Conservation (phyloP, 2,888 invertebrate species). For the Heliconius ismenius region DNA sequence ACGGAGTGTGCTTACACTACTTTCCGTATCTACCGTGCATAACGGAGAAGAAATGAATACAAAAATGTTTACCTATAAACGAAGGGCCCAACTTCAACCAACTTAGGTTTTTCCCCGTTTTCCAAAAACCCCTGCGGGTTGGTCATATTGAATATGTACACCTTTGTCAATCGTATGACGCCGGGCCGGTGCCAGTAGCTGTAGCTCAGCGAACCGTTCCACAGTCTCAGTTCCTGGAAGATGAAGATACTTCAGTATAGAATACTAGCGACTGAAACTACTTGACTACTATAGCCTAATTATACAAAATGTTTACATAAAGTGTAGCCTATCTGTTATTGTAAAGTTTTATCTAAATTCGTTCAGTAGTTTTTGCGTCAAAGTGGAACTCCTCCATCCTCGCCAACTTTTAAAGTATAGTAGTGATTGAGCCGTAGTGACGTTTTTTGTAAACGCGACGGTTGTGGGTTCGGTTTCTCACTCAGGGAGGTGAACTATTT, state of each 20-base stretch:
- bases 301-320: not conserved
- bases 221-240: constrained; percentile 88
- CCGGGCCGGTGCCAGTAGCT: constrained; percentile 95
- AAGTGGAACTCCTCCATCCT: no score
- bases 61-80: constrained; percentile 86
- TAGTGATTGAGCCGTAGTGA: no score
- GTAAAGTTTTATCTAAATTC: not conserved
- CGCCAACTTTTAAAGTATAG: no score
- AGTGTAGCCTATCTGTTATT: not conserved
- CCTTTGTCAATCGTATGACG: constrained; percentile 90
- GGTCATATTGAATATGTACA: constrained; percentile 94
- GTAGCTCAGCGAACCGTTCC: constrained; percentile 92
- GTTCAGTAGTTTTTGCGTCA: not conserved
- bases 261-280: no score
- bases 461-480: not conserved
- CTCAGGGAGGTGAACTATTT: not conserved
- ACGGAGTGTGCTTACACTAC: not conserved
- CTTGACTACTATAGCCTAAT: not conserved
- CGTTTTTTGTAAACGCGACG: not conserved
- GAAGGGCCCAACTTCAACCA: constrained; percentile 92
- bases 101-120: constrained; percentile 88
- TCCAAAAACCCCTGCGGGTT: constrained; percentile 91
- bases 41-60: not conserved
- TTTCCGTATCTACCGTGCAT: not conserved
- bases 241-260: not conserved